Evolutionary conservation across 2,888 invertebrate genomes (phyloP), one percentile per base, ranked within the genome.

Genomic region (Lasius platythorax): DNA sequence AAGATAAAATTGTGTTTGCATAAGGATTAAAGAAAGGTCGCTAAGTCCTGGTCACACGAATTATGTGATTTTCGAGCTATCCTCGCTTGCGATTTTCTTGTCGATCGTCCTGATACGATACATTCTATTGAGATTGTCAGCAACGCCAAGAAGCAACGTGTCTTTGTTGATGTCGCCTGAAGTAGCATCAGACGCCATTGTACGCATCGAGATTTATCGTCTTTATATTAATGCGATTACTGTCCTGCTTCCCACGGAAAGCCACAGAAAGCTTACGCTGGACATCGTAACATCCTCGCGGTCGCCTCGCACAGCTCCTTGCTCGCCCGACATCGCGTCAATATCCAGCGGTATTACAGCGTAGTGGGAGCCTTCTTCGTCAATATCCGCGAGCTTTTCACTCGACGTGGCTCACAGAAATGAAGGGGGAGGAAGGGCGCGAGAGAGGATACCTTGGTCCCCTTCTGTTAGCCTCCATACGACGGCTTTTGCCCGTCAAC

Each of bases 201-300:
- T 78, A 66, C 81, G 30, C 64, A 63, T 86, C 86, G 87, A 93
- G 92, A 93, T 93, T 93, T 92, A 93, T 91, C 90, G 91, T 92
- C 91, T 91, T 93, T 93, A 92, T 93, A 92, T 93, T 94, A 93
- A 94, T 93, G 91, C 93, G 93, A 94, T 93, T 93, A 93, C 91
- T 88, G 85, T 87, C 40, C 40, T 28, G 56, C 46, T 56, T 63
- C 23, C 86, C 75, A 64, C 43, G 56, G 18, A 67, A 70, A 66
- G 61, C 64, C 67, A 72, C 46, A 66, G 66, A 46, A 68, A 76
- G 70, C 50, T 53, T 53, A 58, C 46, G 58, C 63, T 33, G 67
- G 72, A 74, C 66, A 63, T 67, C 58, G 46, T 73, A 61, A 73
- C 61, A 79, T 79, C 46, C 79, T 33, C 56, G 73, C 28, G 46